phyloP scores from a whole-genome alignment of 1,140 invertebrate genomes.

The Drosophila setifemur region DNA sequence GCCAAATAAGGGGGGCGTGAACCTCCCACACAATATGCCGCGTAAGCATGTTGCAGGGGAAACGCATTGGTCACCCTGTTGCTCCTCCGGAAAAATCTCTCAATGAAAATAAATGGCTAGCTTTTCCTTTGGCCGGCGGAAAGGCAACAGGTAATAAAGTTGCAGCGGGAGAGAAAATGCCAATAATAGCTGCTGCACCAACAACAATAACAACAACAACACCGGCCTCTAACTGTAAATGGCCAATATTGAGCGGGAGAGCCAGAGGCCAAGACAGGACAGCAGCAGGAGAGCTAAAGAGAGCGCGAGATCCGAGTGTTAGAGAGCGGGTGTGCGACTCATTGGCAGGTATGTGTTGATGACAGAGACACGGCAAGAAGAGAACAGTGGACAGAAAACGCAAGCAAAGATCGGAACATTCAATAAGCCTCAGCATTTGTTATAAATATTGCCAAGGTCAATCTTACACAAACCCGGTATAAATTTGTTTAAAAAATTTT shows the following conservation, averaged over 20 bases:
- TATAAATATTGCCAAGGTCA: neutral
- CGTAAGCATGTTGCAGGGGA: neutral
- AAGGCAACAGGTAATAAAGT: constrained; percentile 41
- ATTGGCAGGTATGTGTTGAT: constrained; percentile 29
- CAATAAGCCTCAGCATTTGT: no score
- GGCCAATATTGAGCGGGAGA: constrained; percentile 28
- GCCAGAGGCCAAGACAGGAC: neutral
- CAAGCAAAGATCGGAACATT: no score
- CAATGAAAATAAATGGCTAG: constrained; percentile 56
- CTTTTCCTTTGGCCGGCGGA: constrained; percentile 40
- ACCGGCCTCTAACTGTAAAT: constrained; percentile 70
- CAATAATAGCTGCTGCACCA: constrained; percentile 31
- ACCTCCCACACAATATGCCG: constrained; percentile 14
- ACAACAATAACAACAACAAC: constrained; percentile 20
- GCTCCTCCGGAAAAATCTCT: constrained; percentile 43
- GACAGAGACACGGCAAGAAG: constrained; percentile 25
- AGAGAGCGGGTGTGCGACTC: constrained; percentile 39
- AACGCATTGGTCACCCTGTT: constrained; percentile 35
- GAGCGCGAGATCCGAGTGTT: constrained; percentile 14
- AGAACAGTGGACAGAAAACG: constrained; percentile 13
- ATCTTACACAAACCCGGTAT: neutral
- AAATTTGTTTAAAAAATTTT: neutral
- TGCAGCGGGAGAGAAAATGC: constrained; percentile 24
- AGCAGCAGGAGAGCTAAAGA: constrained; percentile 14
- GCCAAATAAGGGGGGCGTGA: constrained; percentile 10